Conservation (phyloP, 2,888 invertebrate genomes). For the Julus scanicus region DNA sequence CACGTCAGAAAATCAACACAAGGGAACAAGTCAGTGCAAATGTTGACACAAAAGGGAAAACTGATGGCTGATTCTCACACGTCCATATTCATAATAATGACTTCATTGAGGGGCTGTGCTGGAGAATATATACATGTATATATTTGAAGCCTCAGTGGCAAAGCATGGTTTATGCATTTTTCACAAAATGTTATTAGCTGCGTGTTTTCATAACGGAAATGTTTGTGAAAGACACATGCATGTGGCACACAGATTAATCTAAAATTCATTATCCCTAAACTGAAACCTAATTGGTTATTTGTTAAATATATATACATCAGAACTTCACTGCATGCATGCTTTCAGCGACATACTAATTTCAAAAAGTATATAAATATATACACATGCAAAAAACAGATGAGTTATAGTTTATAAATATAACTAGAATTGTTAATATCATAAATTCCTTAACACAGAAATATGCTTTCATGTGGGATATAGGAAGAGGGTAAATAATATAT, state of each 20-base stretch:
- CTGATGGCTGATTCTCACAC: conserved; percentile 42
- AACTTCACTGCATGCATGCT: too few relatives aligned
- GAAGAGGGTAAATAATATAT: not conserved
- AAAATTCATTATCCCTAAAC: not conserved
- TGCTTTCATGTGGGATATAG: not conserved
- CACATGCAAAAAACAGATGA: too few relatives aligned
- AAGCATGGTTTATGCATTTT: not conserved
- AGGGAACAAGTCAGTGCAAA: conserved; percentile 19
- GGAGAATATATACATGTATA: conserved; percentile 6
- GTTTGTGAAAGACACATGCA: conserved; percentile 17
- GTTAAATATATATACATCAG: too few relatives aligned
- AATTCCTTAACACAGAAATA: too few relatives aligned
- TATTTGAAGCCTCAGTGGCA: not conserved
- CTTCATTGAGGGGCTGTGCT: conserved; percentile 5
- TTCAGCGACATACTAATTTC: too few relatives aligned
- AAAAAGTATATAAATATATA: too few relatives aligned
- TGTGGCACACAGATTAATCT: not conserved
- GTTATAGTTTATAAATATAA: too few relatives aligned
- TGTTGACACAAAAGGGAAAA: conserved; percentile 37
- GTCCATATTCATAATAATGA: conserved; percentile 17
- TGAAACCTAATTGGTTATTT: too few relatives aligned
- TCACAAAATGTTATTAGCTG: not conserved
- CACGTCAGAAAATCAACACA: conserved; percentile 15
- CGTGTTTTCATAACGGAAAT: not conserved
- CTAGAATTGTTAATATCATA: too few relatives aligned